Conservation (phyloP, 2,113 vertebrate species). For the Triplophysa rosa region DNA sequence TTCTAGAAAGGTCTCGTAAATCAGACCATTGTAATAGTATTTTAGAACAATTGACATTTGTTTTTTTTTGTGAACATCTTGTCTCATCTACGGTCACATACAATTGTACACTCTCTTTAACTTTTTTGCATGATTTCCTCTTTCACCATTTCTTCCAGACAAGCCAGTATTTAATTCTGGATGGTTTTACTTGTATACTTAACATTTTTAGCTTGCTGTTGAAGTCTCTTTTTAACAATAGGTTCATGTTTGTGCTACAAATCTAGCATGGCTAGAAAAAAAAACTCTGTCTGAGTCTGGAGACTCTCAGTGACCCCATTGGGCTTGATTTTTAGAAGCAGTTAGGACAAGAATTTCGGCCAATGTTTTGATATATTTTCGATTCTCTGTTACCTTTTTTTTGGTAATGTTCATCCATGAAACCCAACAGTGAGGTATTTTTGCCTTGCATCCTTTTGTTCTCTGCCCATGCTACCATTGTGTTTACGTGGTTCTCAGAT, state of each 20-base stretch:
- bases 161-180: constrained; percentile 29
- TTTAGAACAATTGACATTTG: constrained; percentile 41
- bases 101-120: constrained; percentile 41
- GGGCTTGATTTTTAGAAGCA: constrained; percentile 33
- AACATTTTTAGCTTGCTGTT: constrained; percentile 42
- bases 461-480: constrained; percentile 43
- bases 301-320: constrained; percentile 44
- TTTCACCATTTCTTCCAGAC: constrained; percentile 34
- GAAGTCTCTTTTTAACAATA: constrained; percentile 31
- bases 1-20: constrained; percentile 45
- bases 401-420: too few relatives aligned
- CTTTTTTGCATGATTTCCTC: constrained; percentile 40
- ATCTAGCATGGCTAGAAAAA: constrained; percentile 44
- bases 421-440: too few relatives aligned
- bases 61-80: constrained; percentile 45
- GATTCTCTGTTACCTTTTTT: too few relatives aligned
- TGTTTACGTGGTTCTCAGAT: constrained; percentile 43
- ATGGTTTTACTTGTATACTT: constrained; percentile 45
- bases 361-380: constrained; percentile 42
- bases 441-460: constrained; percentile 41
- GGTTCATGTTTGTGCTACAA: constrained; percentile 40
- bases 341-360: constrained; percentile 26
- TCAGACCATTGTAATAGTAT: constrained; percentile 40
- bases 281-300: constrained; percentile 23
- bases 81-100: constrained; percentile 39